Percentiles rank a stretch among this genome's conserved stretches.
phyloP scores from a whole-genome alignment of 1,140 invertebrate species.

The Drosophila takahashii region DNA sequence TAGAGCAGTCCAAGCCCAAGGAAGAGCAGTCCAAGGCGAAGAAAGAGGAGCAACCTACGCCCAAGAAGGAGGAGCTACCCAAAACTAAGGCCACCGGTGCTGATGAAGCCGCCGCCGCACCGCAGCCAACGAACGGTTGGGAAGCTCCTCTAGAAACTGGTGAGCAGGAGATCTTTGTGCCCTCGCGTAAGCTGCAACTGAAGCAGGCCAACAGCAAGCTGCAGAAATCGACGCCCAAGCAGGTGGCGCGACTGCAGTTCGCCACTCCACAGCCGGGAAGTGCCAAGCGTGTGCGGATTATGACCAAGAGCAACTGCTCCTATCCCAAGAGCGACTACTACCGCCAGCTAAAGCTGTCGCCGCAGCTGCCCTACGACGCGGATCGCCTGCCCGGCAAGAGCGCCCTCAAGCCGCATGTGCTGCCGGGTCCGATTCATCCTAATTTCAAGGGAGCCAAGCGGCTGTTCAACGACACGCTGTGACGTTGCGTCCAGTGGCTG shows the following conservation, averaged over 20 bases:
- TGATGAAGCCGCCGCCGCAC: neutral
- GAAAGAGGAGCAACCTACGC: neutral
- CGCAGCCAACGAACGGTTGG: conserved; percentile 63
- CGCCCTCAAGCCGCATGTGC: conserved; percentile 88
- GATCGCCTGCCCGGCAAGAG: conserved; percentile 88
- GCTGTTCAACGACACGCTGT: conserved; percentile 78
- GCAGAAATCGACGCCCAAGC: conserved; percentile 39
- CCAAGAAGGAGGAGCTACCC: conserved; percentile 9
- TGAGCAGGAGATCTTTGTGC: conserved; percentile 84
- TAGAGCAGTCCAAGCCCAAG: conserved; percentile 30
- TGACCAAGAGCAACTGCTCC: conserved; percentile 88
- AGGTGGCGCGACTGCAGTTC: conserved; percentile 23
- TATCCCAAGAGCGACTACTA: conserved; percentile 90
- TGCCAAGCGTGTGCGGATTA: conserved; percentile 87
- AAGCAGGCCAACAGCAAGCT: conserved; percentile 69
- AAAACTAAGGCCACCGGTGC: neutral
- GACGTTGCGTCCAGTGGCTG: conserved; percentile 52
- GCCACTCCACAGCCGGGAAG: conserved; percentile 28
- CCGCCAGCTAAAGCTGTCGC: conserved; percentile 88
- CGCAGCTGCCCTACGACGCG: conserved; percentile 90
- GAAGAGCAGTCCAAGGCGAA: conserved; percentile 13
- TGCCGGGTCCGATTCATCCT: conserved; percentile 91
- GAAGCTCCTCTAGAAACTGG: conserved; percentile 78
- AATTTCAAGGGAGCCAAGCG: conserved; percentile 88
- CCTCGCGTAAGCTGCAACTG: conserved; percentile 77